Percentiles rank a stretch among this genome's conserved stretches.
These are phyloP conservation scores for Ceratina calcarata DNA, from an alignment of 1,140 invertebrate genomes.

Conservation along the genomic window DNA sequence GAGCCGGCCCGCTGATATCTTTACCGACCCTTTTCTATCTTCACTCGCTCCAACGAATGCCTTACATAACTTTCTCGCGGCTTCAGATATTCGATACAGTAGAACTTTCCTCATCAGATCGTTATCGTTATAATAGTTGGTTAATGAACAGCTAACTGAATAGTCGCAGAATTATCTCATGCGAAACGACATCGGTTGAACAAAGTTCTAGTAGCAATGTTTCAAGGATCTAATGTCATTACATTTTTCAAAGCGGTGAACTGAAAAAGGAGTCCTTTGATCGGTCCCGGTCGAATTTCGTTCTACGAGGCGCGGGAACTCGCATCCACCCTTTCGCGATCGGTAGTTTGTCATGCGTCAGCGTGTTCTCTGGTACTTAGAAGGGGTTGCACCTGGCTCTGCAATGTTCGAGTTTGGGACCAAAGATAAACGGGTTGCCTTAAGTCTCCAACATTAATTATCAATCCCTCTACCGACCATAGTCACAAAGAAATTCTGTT, in stretches of 20 bases:
- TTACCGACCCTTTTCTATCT: constrained; percentile 12
- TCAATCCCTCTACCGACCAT: constrained; percentile 41
- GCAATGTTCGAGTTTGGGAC: constrained; percentile 49
- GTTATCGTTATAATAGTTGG: too few relatives aligned
- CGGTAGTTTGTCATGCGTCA: constrained; percentile 72
- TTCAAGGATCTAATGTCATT: too few relatives aligned
- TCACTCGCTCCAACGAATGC: too few relatives aligned
- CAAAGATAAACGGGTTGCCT: constrained; percentile 64
- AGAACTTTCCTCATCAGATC: too few relatives aligned
- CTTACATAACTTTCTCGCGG: too few relatives aligned
- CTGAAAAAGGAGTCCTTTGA: background rate
- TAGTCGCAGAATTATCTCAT: too few relatives aligned
- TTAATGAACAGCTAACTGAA: too few relatives aligned
- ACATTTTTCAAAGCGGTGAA: too few relatives aligned
- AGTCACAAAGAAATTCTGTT: constrained; percentile 24
- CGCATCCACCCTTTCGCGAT: constrained; percentile 73
- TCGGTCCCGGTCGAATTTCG: background rate
- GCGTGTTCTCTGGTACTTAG: constrained; percentile 28
- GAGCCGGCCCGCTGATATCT: constrained; percentile 45
- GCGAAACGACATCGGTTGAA: too few relatives aligned
- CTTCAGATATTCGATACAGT: too few relatives aligned
- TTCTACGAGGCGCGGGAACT: constrained; percentile 7
- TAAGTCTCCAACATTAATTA: constrained; percentile 65
- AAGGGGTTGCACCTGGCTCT: constrained; percentile 69
- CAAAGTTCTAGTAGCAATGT: too few relatives aligned